Base-by-base conservation (phyloP, 2,113 vertebrate genomes). In the Galbula dea region DNA sequence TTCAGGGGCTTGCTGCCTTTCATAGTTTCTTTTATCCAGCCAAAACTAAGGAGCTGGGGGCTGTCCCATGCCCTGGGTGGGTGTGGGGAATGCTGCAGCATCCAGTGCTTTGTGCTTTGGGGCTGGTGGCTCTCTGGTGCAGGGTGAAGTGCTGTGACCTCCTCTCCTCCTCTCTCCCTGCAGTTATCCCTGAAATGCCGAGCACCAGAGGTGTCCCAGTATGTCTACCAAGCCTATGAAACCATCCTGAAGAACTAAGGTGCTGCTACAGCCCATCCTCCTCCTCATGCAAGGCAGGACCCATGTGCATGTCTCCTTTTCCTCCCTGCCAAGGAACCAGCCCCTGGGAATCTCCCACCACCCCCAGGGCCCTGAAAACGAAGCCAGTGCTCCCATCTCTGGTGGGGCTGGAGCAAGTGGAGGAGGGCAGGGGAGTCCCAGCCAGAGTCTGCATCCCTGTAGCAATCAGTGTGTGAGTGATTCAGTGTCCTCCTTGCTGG, bases 141-240 rank as follows among this genome's bases (percentile, higher is more conserved):
- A 16, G 57, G 41, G 1, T 0, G 3, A n/a, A 27, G 27, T 36
- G 24, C 71, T 36, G 0, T 55, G 41, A 74, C 21, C 21, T n/a
- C 2, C 1, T 6, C 46, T 11, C 76, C 29, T 36, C 58, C 59
- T 95, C 71, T 97, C 49, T 84, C 23, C 71, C 86, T 23, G 5
- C 97, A 99, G 99, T 93, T 99, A 36, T 99, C 98, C 55, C 96
- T 99, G 96, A 99, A 99, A 96, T 99, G 99, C 96, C 98, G 99
- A 93, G 99, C 99, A 1, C 98, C 98, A 0, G 99, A 99, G 92
- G 99, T 99, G 59, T 98, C 98, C 83, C 99, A 98, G 96, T 98
- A 98, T 19, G 88, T 99, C 80, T 98, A 97, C 98, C 99, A 99
- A 97, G 98, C 98, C 96, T 99, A 99, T 1, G 99, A 99, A 95